Conservation (phyloP, 37 sponge, comb jelly and placozoan genomes). For the Aplysina aerophoba region DNA sequence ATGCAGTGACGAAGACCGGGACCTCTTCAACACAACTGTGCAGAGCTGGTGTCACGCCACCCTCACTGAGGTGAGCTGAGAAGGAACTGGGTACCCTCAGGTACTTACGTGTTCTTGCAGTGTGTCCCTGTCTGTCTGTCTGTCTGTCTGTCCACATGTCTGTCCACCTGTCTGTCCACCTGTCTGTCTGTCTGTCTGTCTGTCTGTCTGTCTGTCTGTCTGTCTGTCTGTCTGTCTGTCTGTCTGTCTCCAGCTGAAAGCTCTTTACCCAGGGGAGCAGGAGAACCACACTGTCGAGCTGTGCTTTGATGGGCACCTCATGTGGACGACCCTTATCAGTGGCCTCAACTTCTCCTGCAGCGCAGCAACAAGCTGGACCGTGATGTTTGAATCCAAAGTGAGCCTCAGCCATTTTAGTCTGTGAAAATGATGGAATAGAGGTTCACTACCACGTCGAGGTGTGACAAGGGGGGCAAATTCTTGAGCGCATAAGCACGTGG, state of each 20-base stretch:
- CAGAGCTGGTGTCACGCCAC: too few relatives aligned
- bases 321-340: conserved; percentile 31
- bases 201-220: conserved; percentile 19
- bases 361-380: conserved; percentile 31
- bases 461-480: too few relatives aligned
- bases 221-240: conserved; percentile 8
- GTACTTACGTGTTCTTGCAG: too few relatives aligned
- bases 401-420: too few relatives aligned
- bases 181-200: conserved; percentile 14
- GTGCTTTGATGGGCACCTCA: conserved; percentile 58
- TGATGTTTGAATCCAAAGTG: conserved; percentile 17
- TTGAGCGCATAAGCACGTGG: too few relatives aligned
- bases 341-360: conserved; percentile 49
- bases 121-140: neutral
- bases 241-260: conserved; percentile 15
- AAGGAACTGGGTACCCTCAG: too few relatives aligned
- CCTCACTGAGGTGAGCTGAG: too few relatives aligned
- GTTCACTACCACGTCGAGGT: too few relatives aligned
- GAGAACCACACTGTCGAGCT: neutral
- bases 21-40: too few relatives aligned
- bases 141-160: neutral
- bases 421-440: too few relatives aligned
- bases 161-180: neutral
- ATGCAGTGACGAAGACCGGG: too few relatives aligned
- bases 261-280: neutral